These are phyloP conservation scores for Aegypius monachus DNA, from an alignment of 2,113 vertebrate genomes.

Conservation along the genomic window DNA sequence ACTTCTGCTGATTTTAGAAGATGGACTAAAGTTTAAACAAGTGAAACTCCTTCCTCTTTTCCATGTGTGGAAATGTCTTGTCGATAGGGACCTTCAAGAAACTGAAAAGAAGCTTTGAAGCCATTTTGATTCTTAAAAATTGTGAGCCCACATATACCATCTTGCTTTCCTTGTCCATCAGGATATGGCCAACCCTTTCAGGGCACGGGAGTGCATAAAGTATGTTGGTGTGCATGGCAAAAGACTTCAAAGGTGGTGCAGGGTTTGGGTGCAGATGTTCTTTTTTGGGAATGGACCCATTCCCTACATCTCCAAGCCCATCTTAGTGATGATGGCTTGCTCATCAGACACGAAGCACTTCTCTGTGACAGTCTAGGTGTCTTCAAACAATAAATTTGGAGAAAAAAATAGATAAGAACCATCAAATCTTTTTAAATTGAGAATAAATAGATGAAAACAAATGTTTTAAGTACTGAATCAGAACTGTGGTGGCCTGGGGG, in stretches of 20 bases:
- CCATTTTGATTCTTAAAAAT: neutral
- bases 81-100: neutral
- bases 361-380: neutral
- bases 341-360: neutral
- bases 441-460: neutral
- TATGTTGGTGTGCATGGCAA: neutral
- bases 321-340: neutral
- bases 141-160: neutral
- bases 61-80: neutral
- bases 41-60: neutral
- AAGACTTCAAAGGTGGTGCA: neutral
- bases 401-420: neutral
- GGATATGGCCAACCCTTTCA: neutral
- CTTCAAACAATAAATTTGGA: neutral
- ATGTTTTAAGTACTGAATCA: neutral
- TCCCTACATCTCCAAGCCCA: neutral
- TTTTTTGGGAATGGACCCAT: neutral
- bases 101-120: neutral
- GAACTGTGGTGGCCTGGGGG: neutral
- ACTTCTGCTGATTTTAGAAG: neutral
- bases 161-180: neutral
- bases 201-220: fast-evolving
- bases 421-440: neutral
- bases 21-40: neutral
- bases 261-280: neutral